These are phyloP conservation scores for Dioctria linearis DNA, from an alignment of 2,888 invertebrate genomes.

Conservation along the genomic window DNA sequence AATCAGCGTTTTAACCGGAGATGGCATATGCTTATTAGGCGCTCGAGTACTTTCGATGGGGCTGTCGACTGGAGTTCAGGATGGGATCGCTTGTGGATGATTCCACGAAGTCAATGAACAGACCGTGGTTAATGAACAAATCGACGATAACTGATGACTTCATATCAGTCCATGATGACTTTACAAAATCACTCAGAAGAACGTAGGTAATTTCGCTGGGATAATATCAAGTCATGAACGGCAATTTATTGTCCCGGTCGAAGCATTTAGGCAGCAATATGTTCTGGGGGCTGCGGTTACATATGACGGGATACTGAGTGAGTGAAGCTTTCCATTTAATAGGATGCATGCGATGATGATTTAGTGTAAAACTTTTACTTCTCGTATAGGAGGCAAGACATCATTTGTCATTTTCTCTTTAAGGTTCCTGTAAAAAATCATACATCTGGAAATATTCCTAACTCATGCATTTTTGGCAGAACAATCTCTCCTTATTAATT, in stretches of 20 bases:
- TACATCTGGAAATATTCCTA: slow-evolving; percentile 18
- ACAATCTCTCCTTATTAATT: slow-evolving; percentile 49
- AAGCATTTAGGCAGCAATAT: slow-evolving; percentile 36
- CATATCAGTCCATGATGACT: slow-evolving; percentile 51
- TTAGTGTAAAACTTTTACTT: slow-evolving; percentile 7
- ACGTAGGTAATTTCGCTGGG: slow-evolving; percentile 45
- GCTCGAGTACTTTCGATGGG: slow-evolving; percentile 49
- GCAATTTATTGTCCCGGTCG: slow-evolving; percentile 45
- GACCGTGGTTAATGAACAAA: slow-evolving; percentile 52
- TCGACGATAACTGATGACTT: slow-evolving; percentile 57
- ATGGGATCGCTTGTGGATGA: background rate
- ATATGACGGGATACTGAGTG: slow-evolving; percentile 20
- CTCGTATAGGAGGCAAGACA: background rate
- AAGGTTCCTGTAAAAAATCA: slow-evolving; percentile 9
- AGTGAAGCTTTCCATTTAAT: slow-evolving; percentile 36
- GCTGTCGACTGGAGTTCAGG: background rate
- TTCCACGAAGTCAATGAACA: slow-evolving; percentile 38
- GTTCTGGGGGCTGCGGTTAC: slow-evolving; percentile 20
- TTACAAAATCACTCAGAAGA: slow-evolving; percentile 39
- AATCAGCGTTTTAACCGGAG: slow-evolving; percentile 67
- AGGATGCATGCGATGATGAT: slow-evolving; percentile 37
- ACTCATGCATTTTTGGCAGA: slow-evolving; percentile 46
- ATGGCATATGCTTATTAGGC: slow-evolving; percentile 55
- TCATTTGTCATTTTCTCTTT: slow-evolving; percentile 13
- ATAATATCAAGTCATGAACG: slow-evolving; percentile 49